Percentiles rank a stretch among this genome's conserved stretches.
These are phyloP conservation scores for Oscheius onirici DNA, from an alignment of 2,888 invertebrate genomes.

Conservation along the genomic window DNA sequence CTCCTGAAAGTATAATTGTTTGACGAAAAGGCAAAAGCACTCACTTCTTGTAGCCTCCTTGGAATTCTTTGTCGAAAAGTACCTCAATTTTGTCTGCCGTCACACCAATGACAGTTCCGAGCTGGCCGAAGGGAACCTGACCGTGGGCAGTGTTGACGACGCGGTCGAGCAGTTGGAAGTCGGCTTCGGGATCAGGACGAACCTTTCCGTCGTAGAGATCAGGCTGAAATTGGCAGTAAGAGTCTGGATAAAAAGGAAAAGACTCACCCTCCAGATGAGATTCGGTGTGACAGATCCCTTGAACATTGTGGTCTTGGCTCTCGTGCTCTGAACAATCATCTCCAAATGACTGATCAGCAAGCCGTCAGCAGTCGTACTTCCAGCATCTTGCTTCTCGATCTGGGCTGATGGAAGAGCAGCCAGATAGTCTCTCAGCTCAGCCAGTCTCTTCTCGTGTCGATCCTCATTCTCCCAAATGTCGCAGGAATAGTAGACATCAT, in stretches of 20 bases:
- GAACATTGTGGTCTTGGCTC: not conserved
- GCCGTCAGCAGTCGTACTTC: slow-evolving; percentile 80
- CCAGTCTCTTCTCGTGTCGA: slow-evolving; percentile 35
- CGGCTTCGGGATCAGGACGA: slow-evolving; percentile 80
- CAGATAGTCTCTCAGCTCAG: slow-evolving; percentile 78
- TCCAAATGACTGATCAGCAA: slow-evolving; percentile 75
- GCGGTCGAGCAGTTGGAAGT: slow-evolving; percentile 83
- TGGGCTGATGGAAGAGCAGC: slow-evolving; percentile 79
- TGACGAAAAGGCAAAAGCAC: not conserved
- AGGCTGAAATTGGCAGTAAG: slow-evolving; percentile 35
- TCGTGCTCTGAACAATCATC: not conserved
- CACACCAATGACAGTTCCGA: slow-evolving; percentile 82
- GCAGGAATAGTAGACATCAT: slow-evolving; percentile 79
- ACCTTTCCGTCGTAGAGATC: slow-evolving; percentile 58
- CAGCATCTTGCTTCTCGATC: slow-evolving; percentile 79
- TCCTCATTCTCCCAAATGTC: slow-evolving; percentile 78
- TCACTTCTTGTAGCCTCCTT: slow-evolving; percentile 78
- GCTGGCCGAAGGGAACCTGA: not conserved
- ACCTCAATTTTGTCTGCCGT: slow-evolving; percentile 78
- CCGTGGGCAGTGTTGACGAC: slow-evolving; percentile 76
- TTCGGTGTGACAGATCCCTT: slow-evolving; percentile 19
- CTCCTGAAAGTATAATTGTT: slow-evolving; percentile 10
- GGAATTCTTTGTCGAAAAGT: slow-evolving; percentile 83
- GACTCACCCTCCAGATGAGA: slow-evolving; percentile 6
- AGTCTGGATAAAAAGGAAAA: slow-evolving; percentile 63